Conservation (phyloP, 2,888 invertebrate genomes). For the Steinernema scapterisci region DNA sequence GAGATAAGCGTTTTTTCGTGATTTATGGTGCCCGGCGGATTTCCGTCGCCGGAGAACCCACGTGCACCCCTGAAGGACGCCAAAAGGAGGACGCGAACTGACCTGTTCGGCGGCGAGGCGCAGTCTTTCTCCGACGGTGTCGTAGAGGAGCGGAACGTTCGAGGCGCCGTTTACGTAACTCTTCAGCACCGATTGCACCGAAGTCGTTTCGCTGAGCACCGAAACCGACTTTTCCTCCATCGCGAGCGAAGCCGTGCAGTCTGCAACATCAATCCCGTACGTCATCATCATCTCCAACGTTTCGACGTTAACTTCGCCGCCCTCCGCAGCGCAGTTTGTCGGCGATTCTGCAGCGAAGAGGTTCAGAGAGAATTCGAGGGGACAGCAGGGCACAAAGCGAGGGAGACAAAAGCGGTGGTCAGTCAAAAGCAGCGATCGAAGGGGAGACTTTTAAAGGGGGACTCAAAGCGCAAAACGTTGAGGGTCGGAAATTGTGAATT, state of each 20-base stretch:
- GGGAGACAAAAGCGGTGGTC: too few species aligned
- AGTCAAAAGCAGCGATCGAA: too few species aligned
- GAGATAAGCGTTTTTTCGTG: constrained; percentile 17
- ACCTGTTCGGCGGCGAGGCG: constrained; percentile 59
- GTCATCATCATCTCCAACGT: constrained; percentile 26
- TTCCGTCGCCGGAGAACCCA: neutral
- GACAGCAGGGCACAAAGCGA: neutral
- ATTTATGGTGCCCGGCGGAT: neutral
- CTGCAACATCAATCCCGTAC: constrained; percentile 32
- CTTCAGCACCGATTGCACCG: constrained; percentile 29
- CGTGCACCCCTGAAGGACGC: neutral
- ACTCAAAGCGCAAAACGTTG: too few species aligned
- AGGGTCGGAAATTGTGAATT: too few species aligned
- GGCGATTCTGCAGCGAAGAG: constrained; percentile 24
- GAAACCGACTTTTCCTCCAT: constrained; percentile 27
- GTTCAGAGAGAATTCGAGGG: neutral
- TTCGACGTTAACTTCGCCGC: neutral
- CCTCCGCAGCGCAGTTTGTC: constrained; percentile 2
- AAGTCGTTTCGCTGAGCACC: constrained; percentile 22
- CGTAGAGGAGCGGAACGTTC: constrained; percentile 56
- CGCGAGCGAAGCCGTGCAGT: constrained; percentile 20
- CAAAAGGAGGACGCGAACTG: neutral
- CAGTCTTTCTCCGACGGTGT: constrained; percentile 64
- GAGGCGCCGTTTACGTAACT: constrained; percentile 64
- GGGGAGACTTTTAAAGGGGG: too few species aligned